Percentiles rank a stretch among this genome's conserved stretches.
These are phyloP conservation scores for Papilio xuthus DNA, from an alignment of 1,140 invertebrate genomes.

Conservation along the genomic window DNA sequence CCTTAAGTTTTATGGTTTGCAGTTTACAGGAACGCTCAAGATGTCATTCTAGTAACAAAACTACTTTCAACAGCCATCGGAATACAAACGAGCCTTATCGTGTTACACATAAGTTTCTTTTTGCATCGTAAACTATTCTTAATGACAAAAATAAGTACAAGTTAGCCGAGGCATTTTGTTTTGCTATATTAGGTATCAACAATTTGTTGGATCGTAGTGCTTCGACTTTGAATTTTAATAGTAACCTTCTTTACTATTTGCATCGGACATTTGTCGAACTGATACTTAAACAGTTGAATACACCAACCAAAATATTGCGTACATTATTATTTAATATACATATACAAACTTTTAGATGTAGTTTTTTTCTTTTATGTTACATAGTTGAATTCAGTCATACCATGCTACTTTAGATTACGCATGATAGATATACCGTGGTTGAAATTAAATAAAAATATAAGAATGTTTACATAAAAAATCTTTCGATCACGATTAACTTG, in stretches of 20 bases:
- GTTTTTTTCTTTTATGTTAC: not conserved
- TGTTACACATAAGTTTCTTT: slow-evolving; percentile 33
- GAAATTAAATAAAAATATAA: not conserved
- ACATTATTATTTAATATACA: not conserved
- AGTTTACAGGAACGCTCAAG: slow-evolving; percentile 40
- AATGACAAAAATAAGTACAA: slow-evolving; percentile 23
- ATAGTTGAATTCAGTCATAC: not conserved
- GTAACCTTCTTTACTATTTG: not conserved
- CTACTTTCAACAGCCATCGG: slow-evolving; percentile 18
- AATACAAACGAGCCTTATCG: slow-evolving; percentile 11
- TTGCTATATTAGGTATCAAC: slow-evolving; percentile 35
- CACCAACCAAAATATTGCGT: not conserved
- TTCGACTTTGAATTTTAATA: slow-evolving; percentile 2
- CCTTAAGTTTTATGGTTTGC: slow-evolving; percentile 49
- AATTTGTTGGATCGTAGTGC: slow-evolving; percentile 11
- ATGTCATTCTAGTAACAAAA: slow-evolving; percentile 48
- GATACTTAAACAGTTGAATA: not conserved
- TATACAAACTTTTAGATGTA: no score
- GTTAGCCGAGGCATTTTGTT: slow-evolving; percentile 34
- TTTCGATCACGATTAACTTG: slow-evolving; percentile 10
- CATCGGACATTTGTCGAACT: not conserved
- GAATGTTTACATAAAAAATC: slow-evolving; percentile 28
- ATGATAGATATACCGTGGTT: not conserved
- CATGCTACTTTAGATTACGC: not conserved
- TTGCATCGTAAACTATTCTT: slow-evolving; percentile 19